phyloP scores from a whole-genome alignment of 2,113 vertebrate genomes.

The Pollimyrus isidori region DNA sequence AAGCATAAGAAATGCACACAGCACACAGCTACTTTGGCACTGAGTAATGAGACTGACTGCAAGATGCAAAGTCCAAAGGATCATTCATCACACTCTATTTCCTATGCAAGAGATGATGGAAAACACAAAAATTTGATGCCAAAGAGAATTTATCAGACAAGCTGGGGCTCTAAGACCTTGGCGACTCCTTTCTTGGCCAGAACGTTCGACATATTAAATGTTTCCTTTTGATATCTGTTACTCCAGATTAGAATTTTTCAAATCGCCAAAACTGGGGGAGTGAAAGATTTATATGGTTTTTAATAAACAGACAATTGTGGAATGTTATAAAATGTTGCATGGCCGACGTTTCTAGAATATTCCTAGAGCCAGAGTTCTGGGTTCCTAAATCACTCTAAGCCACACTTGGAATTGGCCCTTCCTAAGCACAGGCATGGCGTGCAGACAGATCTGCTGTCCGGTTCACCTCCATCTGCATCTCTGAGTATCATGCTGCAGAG shows the following conservation, averaged over 20 bases:
- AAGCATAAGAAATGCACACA: not conserved
- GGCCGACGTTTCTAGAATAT: not conserved
- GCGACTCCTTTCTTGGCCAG: not conserved
- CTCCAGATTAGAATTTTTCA: not conserved
- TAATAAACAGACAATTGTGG: not conserved
- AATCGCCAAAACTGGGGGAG: not conserved
- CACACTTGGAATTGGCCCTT: not conserved
- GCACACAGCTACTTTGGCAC: not conserved
- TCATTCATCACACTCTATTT: conserved; percentile 21
- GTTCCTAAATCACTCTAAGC: not conserved
- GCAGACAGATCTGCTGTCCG: not conserved
- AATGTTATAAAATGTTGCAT: not conserved
- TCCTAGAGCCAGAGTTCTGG: not conserved
- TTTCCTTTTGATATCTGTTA: not conserved
- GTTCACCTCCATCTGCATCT: not conserved
- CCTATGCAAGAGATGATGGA: conserved; percentile 25
- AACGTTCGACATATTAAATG: not conserved
- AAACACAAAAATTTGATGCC: conserved; percentile 17
- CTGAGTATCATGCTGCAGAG: not conserved
- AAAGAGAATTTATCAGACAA: not conserved
- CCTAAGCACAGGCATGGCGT: not conserved
- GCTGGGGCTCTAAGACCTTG: not conserved
- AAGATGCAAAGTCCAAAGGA: not conserved
- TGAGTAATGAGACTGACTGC: not conserved
- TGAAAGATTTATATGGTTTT: not conserved